Evolutionary conservation across 2,797 vertebrate genomes (phyloP).

Genomic region (Rhinophrynus dorsalis): DNA sequence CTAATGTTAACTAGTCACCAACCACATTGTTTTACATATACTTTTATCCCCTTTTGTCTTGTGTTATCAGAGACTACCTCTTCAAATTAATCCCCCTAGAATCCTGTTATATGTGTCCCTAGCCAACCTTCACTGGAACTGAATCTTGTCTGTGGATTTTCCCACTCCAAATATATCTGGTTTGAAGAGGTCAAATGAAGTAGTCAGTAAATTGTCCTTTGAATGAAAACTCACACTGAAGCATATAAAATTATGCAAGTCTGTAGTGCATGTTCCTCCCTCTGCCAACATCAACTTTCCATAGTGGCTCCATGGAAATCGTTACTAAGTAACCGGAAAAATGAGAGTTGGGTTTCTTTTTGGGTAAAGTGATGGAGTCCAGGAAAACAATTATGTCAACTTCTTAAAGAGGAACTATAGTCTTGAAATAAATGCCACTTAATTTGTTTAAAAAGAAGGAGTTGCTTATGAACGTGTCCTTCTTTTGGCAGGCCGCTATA

Average conservation of each 20-base stretch:
- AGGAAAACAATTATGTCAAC: not conserved
- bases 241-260: slow-evolving; percentile 28
- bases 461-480: too few relatives aligned
- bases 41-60: slow-evolving; percentile 35
- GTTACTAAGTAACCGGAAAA: slow-evolving; percentile 27
- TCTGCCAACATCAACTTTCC: slow-evolving; percentile 20
- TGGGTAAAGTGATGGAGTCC: not conserved
- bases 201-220: slow-evolving; percentile 5
- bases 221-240: slow-evolving; percentile 12
- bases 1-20: slow-evolving; percentile 38
- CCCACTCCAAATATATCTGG: slow-evolving; percentile 30
- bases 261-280: slow-evolving; percentile 8
- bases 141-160: slow-evolving; percentile 18
- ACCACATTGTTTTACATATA: slow-evolving; percentile 41
- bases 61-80: slow-evolving; percentile 40
- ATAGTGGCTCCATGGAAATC: slow-evolving; percentile 33
- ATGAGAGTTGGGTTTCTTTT: not conserved
- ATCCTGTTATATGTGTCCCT: slow-evolving; percentile 24
- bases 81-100: slow-evolving; percentile 38
- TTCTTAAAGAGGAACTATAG: too few relatives aligned
- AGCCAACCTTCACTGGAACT: slow-evolving; percentile 23
- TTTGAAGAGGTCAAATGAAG: slow-evolving; percentile 40
- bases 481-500: too few relatives aligned
- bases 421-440: too few relatives aligned
- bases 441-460: too few relatives aligned